Evolutionary conservation across 1,140 invertebrate genomes (phyloP), one percentile per base, ranked within the genome.

Genomic region (Asobara japonica): DNA sequence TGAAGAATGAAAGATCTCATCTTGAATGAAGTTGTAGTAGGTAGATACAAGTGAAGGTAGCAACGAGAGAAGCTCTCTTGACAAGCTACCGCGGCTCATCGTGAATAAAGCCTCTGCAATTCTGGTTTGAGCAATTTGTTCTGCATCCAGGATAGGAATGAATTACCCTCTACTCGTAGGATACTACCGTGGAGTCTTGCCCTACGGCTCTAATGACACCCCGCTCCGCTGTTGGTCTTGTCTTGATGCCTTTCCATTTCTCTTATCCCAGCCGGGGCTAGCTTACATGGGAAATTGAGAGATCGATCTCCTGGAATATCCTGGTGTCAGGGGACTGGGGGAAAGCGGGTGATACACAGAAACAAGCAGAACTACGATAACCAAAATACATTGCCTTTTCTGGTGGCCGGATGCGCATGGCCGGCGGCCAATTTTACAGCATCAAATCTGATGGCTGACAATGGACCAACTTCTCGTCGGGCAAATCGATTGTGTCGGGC

Each of bases 61-160:
- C 31, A 36, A 36, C 31, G 31, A 36, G 11, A 6, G 11, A 36
- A 56, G 18, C 10, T 18, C 51, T 10, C 22, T 56, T 13, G 51
- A 56, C 18, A 22, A 56, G 20, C 51, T 56, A 56, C 51, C n/a
- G 25, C 51, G 10, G 25, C 20, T 56, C 51, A 56, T 18, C 3
- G 18, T 25, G 51, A 27, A 56, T 27, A 27, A 27, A 56, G 51
- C 51, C 25, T n/a, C n/a, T 56, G 51, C 22, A 56, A 56, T 56
- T 56, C 51, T 56, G 51, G 51, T 56, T 56, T 56, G 20, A 56
- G 22, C 51, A 56, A 56, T 56, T 56, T 27, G 51, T 56, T 56
- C 51, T 56, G 51, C 51, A 56, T 56, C 51, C 51, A 56, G 51
- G 22, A 18, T 56, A 56, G 10, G 20, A 56, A 56, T 56, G 51